phyloP scores from a whole-genome alignment of 2,888 invertebrate species.

The Callimorpha dominula region DNA sequence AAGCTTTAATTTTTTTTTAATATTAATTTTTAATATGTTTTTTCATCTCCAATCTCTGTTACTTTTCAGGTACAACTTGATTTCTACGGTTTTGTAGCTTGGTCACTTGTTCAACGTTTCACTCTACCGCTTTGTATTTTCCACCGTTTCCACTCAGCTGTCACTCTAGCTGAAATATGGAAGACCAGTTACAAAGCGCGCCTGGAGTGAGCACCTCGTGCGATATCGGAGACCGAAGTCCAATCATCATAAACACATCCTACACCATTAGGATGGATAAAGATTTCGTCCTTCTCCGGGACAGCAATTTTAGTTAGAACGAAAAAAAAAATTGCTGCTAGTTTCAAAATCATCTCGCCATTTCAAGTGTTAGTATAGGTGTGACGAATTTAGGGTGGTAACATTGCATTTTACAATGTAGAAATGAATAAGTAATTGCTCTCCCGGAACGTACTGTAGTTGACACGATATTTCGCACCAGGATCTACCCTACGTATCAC shows the following conservation, averaged over 20 bases:
- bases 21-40: background rate
- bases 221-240: constrained; percentile 59
- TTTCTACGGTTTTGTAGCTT: constrained; percentile 97
- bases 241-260: constrained; percentile 61
- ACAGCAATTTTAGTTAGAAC: constrained; percentile 79
- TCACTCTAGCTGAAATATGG: constrained; percentile 98
- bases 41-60: background rate
- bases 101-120: constrained; percentile 97
- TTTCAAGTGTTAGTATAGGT: constrained; percentile 71
- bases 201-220: constrained; percentile 89
- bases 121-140: constrained; percentile 98
- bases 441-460: constrained; percentile 65
- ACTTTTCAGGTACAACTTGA: constrained; percentile 90
- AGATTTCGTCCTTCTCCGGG: constrained; percentile 82
- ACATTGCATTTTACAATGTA: constrained; percentile 58
- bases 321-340: constrained; percentile 71
- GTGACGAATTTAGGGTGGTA: constrained; percentile 70
- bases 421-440: constrained; percentile 61
- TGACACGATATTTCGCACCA: constrained; percentile 52
- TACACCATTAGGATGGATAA: constrained; percentile 61
- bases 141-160: constrained; percentile 98
- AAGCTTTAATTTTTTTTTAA: constrained; percentile 26
- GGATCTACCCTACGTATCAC: constrained; percentile 62
- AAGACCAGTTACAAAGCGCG: constrained; percentile 97
- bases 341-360: constrained; percentile 74